These are phyloP conservation scores for Paratrypauchen microcephalus DNA, from an alignment of 2,797 vertebrate species.

Conservation along the genomic window DNA sequence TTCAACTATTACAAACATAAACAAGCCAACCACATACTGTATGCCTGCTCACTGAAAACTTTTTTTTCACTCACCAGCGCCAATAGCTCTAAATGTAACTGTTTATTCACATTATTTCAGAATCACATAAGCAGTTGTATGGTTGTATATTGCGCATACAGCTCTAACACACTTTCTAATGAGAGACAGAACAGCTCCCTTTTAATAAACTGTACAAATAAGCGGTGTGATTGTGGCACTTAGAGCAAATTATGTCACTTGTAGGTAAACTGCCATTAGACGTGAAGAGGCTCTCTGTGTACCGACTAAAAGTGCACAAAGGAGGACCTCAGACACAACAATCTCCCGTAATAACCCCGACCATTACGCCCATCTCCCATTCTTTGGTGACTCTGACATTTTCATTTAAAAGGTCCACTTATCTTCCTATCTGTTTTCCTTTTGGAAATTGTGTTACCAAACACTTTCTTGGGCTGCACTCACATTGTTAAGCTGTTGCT, in stretches of 20 bases:
- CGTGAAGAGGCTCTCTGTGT: conserved; percentile 62
- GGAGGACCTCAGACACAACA: conserved; percentile 61
- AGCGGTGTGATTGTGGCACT: conserved; percentile 75
- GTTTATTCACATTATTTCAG: neutral
- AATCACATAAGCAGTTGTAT: neutral
- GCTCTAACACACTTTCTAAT: conserved; percentile 60
- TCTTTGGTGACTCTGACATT: conserved; percentile 55
- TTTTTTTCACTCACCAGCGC: neutral
- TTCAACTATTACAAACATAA: neutral
- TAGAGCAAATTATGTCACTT: conserved; percentile 76
- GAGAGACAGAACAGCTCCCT: conserved; percentile 51
- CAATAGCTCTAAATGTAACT: neutral
- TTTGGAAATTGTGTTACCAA: conserved; percentile 31
- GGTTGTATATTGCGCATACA: conserved; percentile 52
- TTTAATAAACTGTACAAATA: conserved; percentile 63
- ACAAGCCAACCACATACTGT: neutral
- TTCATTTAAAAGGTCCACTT: conserved; percentile 58
- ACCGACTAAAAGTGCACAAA: conserved; percentile 39
- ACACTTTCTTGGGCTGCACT: conserved; percentile 9
- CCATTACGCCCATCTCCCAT: conserved; percentile 54
- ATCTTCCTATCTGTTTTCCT: conserved; percentile 39
- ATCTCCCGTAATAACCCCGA: conserved; percentile 72
- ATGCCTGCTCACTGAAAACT: neutral
- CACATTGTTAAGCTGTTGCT: neutral
- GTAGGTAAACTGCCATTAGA: conserved; percentile 73